Base-by-base conservation (phyloP, 1,140 invertebrate species). In the Euglossa dilemma region DNA sequence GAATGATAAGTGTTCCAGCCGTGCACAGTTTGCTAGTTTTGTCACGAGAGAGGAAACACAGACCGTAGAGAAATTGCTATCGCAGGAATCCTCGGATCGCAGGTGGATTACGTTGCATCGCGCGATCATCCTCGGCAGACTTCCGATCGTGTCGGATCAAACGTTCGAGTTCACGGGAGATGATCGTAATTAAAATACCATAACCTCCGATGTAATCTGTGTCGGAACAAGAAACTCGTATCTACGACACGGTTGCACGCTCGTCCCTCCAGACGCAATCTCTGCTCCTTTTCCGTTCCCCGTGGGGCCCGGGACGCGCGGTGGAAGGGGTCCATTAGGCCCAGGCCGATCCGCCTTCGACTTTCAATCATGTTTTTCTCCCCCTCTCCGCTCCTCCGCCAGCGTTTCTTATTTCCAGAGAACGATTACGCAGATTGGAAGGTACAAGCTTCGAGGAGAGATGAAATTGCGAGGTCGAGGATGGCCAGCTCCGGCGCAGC, bases 351-450 rank as follows among this genome's bases (percentile, higher is more conserved):
- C 74, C 69, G 63, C 47, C 66, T 79, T 78, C 86, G 73, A 78
- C 82, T 87, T 87, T 87, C 87, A 87, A 87, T 88, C 87, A 85
- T 50, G 78, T 78, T 78, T 73, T 61, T 20, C 9, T 20, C 71
- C 28, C 52, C 69, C 74, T 47, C 20, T 18, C 12, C 50, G 7
- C 28, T 14, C 14, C 54, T 25, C 57, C 61, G 43, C 87, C 79
- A 90, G 84, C 89, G 80, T 70, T 90, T 70, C 91, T 91, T 88
- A 80, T 89, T 91, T 88, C 83, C 88, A 87, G 82, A 80, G 88
- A 90, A 85, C 85, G 91, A 91, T 91, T 91, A 91, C 91, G 88
- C 73, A 91, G 88, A 91, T 91, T 91, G 90, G 91, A 91, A 85
- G 90, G 87, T 91, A 90, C 88, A 80, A 82, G 75, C 79, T 59